phyloP scores from a whole-genome alignment of 2,797 vertebrate species.

The Vultur gryphus region DNA sequence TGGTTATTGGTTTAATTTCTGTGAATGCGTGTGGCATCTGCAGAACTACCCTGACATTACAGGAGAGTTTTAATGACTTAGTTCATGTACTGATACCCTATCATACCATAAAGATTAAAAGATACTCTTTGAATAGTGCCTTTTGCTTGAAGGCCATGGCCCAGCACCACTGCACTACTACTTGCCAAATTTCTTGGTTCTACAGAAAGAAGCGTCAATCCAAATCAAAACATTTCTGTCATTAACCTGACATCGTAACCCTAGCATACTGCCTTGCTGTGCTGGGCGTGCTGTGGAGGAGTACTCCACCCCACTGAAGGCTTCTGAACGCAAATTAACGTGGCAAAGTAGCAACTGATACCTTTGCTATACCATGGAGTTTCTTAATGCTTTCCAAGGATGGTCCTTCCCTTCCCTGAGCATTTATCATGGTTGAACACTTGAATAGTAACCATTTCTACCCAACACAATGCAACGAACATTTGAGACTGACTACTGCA shows the following conservation, averaged over 20 bases:
- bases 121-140: neutral
- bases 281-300: neutral
- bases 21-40: neutral
- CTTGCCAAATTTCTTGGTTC: neutral
- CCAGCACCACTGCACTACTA: neutral
- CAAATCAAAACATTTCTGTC: neutral
- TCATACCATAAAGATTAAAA: neutral
- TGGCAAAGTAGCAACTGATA: neutral
- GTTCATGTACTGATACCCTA: neutral
- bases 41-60: neutral
- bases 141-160: neutral
- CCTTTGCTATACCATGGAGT: neutral
- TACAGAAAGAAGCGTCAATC: neutral
- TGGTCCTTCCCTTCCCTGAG: neutral
- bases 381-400: neutral
- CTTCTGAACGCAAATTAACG: fast-evolving
- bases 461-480: neutral
- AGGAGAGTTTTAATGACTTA: neutral
- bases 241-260: fast-evolving
- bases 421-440: neutral
- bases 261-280: fast-evolving
- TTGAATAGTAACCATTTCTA: neutral
- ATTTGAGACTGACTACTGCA: neutral
- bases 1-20: neutral
- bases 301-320: neutral